phyloP scores from a whole-genome alignment of 2,113 vertebrate genomes.

The Paralichthys olivaceus region DNA sequence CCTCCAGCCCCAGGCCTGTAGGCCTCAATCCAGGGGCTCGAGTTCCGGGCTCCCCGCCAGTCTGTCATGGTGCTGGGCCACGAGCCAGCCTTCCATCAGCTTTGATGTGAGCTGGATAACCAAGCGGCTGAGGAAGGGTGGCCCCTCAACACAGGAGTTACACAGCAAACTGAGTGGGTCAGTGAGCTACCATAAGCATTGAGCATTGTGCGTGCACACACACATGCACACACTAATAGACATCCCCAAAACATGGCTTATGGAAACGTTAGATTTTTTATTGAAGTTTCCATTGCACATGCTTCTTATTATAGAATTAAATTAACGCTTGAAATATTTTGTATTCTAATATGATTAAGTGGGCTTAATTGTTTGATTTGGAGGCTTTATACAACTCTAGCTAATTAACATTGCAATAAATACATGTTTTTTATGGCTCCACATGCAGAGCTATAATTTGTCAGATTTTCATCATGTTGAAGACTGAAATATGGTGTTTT shows the following conservation, averaged over 20 bases:
- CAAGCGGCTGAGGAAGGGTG: slow-evolving; percentile 91
- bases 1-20: slow-evolving; percentile 84
- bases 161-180: slow-evolving; percentile 85
- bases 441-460: slow-evolving; percentile 69
- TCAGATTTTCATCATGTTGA: slow-evolving; percentile 68
- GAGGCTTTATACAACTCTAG: slow-evolving; percentile 87
- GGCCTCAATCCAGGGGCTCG: slow-evolving; percentile 90
- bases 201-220: slow-evolving; percentile 34
- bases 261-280: slow-evolving; percentile 58
- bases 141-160: slow-evolving; percentile 88
- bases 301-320: slow-evolving; percentile 86
- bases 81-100: slow-evolving; percentile 91
- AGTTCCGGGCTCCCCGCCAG: slow-evolving; percentile 90
- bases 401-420: slow-evolving; percentile 93
- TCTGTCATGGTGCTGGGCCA: slow-evolving; percentile 91
- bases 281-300: slow-evolving; percentile 88
- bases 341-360: slow-evolving; percentile 89
- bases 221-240: not conserved
- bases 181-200: slow-evolving; percentile 66
- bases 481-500: slow-evolving; percentile 64
- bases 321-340: slow-evolving; percentile 88
- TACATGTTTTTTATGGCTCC: slow-evolving; percentile 82
- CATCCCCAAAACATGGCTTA: slow-evolving; percentile 30
- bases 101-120: slow-evolving; percentile 93
- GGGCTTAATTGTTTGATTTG: slow-evolving; percentile 92